A percentile compares a stretch with the other conserved stretches of the same genome.
phyloP scores from a whole-genome alignment of 2,888 invertebrate species.

The Tipula lateralis region DNA sequence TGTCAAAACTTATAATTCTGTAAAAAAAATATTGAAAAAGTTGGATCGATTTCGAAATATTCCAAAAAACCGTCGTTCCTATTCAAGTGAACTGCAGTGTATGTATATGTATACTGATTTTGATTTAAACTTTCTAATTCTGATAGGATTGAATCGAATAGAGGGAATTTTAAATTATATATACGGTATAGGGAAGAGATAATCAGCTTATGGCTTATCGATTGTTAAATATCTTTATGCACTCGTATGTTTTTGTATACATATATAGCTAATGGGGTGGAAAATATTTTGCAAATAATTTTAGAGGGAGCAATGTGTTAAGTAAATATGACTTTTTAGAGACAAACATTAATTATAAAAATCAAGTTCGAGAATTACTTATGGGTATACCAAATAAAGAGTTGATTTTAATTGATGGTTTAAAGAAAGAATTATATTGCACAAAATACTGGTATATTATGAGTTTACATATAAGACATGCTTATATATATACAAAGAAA shows the following conservation, averaged over 20 bases:
- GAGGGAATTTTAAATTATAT: not conserved
- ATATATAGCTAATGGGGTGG: not conserved
- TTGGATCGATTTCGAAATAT: no score
- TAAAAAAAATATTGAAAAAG: no score
- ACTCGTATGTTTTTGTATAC: no score
- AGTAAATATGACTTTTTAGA: not conserved
- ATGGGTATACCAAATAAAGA: not conserved
- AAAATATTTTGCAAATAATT: not conserved
- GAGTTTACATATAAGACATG: not conserved
- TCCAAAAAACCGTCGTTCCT: no score
- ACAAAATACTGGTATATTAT: not conserved
- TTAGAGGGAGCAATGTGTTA: not conserved
- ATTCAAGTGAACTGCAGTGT: no score
- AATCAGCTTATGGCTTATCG: not conserved
- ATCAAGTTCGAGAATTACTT: not conserved
- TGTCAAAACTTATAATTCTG: no score
- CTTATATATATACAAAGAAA: not conserved
- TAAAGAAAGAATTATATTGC: not conserved
- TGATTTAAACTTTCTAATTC: not conserved
- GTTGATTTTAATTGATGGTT: not conserved
- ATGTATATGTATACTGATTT: no score
- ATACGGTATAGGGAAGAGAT: no score
- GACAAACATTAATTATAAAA: not conserved
- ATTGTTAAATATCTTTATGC: not conserved
- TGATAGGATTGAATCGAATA: not conserved